Percentiles rank a stretch among this genome's conserved stretches.
phyloP scores from a whole-genome alignment of 2,888 invertebrate species.

The Junonia oenone region DNA sequence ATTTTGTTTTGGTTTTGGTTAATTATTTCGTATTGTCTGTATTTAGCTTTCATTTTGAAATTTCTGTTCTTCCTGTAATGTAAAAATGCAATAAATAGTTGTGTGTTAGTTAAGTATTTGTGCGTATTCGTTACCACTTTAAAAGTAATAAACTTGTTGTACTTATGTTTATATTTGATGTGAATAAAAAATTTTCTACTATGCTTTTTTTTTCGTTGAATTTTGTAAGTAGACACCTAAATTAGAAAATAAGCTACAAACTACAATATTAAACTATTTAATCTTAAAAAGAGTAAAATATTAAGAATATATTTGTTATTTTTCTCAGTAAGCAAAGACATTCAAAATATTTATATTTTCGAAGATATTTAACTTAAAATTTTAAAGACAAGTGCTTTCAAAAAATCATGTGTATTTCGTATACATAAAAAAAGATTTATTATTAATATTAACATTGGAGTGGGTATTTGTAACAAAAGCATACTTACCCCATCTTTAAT shows the following conservation, averaged over 20 bases:
- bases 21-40: too few relatives aligned
- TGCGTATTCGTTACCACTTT: slow-evolving; percentile 25
- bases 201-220: slow-evolving; percentile 13
- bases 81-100: slow-evolving; percentile 15
- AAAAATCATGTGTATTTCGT: too few relatives aligned
- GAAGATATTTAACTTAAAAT: not conserved
- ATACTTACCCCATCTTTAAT: not conserved
- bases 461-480: not conserved
- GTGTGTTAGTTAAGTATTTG: slow-evolving; percentile 23
- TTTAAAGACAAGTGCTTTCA: too few relatives aligned
- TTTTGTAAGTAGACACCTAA: not conserved
- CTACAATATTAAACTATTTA: too few relatives aligned
- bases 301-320: not conserved
- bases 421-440: not conserved
- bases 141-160: slow-evolving; percentile 42
- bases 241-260: not conserved
- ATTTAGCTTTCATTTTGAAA: slow-evolving; percentile 27
- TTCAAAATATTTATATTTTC: not conserved
- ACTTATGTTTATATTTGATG: slow-evolving; percentile 61
- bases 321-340: not conserved
- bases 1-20: too few relatives aligned
- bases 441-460: not conserved
- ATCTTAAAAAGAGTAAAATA: too few relatives aligned
- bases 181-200: slow-evolving; percentile 48
- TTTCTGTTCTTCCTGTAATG: slow-evolving; percentile 10